Percentiles rank a stretch among this genome's conserved stretches.
Conservation (phyloP, 2,113 vertebrate species). For the Nerophis ophidion region DNA sequence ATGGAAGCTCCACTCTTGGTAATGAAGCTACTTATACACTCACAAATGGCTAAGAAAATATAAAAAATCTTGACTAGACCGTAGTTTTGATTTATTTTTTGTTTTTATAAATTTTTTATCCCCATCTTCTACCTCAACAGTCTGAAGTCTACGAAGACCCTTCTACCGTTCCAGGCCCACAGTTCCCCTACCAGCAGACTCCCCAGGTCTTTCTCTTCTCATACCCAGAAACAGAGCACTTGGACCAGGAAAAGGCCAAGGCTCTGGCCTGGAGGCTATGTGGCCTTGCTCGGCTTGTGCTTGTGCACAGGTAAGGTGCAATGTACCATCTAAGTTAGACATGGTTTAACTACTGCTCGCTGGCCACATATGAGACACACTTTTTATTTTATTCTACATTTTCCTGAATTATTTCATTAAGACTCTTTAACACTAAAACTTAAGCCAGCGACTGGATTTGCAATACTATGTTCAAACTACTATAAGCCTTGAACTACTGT, state of each 20-base stretch:
- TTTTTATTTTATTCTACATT: no score
- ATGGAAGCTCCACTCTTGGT: constrained; percentile 89
- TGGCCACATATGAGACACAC: no score
- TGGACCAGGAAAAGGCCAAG: constrained; percentile 78
- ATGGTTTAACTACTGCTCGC: no score
- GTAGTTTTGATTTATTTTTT: not conserved
- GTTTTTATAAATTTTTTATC: not conserved
- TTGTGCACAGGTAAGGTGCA: constrained; percentile 79
- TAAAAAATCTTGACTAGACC: not conserved
- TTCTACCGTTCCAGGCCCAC: constrained; percentile 75
- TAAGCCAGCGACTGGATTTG: no score
- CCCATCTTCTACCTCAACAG: constrained; percentile 48
- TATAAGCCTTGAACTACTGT: no score
- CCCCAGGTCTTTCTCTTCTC: constrained; percentile 88
- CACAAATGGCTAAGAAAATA: not conserved
- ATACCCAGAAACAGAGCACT: constrained; percentile 72
- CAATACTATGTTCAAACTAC: no score
- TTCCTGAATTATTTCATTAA: no score
- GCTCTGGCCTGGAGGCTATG: constrained; percentile 81
- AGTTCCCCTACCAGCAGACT: constrained; percentile 78
- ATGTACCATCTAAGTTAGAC: no score
- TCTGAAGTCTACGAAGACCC: constrained; percentile 79
- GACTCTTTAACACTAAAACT: no score
- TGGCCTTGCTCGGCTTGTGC: constrained; percentile 81
- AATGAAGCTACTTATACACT: not conserved